Percentiles rank a stretch among this genome's conserved stretches.
Evolutionary conservation across 1,140 invertebrate genomes (phyloP).

Genomic region (Apis mellifera): Amel_HAv3.1 CM009936.2:11869001-11869500

Average conservation of each 20-base stretch:
- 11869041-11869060: slow-evolving; percentile 67
- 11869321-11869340: not conserved
- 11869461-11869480: not conserved
- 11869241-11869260: no score
- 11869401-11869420: no score
- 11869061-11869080: slow-evolving; percentile 66
- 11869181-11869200: no score
- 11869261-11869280: not conserved
- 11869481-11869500: not conserved
- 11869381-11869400: not conserved
- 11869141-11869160: slow-evolving; percentile 19
- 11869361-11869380: not conserved
- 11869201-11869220: not conserved
- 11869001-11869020: slow-evolving; percentile 58
- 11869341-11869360: not conserved
- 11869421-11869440: no score
- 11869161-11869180: slow-evolving; percentile 21
- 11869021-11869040: slow-evolving; percentile 57
- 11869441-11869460: not conserved
- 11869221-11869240: not conserved
- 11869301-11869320: not conserved
- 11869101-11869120: slow-evolving; percentile 47
- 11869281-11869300: not conserved
- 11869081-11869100: slow-evolving; percentile 61
- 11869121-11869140: slow-evolving; percentile 15